Percentiles rank a stretch among this genome's conserved stretches.
These are phyloP conservation scores for Urocynchramus pylzowi DNA, from an alignment of 2,113 vertebrate species.

Conservation along the genomic window DNA sequence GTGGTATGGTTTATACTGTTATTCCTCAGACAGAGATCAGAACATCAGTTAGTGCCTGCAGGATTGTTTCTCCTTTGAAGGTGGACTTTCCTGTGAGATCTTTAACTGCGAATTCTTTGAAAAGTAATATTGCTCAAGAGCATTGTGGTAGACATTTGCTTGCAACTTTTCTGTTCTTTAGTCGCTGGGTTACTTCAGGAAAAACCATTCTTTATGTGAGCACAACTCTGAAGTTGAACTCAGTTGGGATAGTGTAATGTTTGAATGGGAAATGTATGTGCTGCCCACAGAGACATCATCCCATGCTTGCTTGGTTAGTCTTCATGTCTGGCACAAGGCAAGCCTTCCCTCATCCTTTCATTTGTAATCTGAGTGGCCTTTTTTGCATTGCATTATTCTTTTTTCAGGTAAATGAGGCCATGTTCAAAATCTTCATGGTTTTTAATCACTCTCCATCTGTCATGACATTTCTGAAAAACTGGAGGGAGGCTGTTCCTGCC, in stretches of 20 bases:
- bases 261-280: rapidly evolving
- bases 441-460: conserved; percentile 47
- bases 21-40: neutral
- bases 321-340: neutral
- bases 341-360: neutral
- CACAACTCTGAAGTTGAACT: neutral
- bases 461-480: neutral
- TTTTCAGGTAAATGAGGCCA: conserved; percentile 14
- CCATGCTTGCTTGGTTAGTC: neutral
- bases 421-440: conserved; percentile 10
- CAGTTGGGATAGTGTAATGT: neutral
- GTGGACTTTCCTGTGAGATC: neutral
- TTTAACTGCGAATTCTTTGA: neutral
- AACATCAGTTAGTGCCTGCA: neutral
- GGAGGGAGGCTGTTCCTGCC: neutral
- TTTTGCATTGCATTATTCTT: neutral
- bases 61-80: neutral
- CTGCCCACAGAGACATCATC: neutral
- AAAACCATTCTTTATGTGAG: neutral
- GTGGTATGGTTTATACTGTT: rapidly evolving
- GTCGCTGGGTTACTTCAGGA: neutral
- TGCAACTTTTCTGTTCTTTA: neutral
- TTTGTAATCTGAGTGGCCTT: conserved; percentile 33
- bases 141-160: neutral
- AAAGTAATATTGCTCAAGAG: neutral